Evolutionary conservation across 2,113 vertebrate genomes (phyloP).

Genomic region (Irena cyanogastra): DNA sequence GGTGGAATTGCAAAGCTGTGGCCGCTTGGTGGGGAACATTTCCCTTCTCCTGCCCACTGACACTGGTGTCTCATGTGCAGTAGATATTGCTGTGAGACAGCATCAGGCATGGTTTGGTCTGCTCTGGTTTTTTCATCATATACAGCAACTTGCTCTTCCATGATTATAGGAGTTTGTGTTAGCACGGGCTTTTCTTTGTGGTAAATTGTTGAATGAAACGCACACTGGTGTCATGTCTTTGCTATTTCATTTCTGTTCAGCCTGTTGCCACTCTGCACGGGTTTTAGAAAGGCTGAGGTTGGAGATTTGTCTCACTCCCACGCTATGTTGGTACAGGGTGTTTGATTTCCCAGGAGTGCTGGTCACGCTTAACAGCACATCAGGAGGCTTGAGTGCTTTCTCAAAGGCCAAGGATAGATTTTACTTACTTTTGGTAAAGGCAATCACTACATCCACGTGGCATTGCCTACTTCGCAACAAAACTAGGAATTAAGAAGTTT

Average conservation of each 20-base stretch:
- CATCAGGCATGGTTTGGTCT: background rate
- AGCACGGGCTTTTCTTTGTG: background rate
- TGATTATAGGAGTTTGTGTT: background rate
- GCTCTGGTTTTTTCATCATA: background rate
- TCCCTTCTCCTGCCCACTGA: background rate
- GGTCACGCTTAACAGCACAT: background rate
- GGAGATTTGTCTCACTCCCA: background rate
- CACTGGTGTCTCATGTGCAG: fast-evolving
- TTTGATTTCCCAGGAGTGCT: background rate
- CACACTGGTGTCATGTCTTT: background rate
- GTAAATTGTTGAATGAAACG: background rate
- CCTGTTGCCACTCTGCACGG: background rate
- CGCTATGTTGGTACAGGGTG: fast-evolving
- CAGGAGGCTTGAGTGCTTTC: background rate
- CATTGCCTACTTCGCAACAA: background rate
- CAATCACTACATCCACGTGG: background rate
- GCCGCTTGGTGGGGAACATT: fast-evolving
- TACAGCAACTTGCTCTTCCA: background rate
- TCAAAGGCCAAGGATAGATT: background rate
- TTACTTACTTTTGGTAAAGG: background rate
- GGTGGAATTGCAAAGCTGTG: background rate
- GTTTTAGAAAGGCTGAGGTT: background rate
- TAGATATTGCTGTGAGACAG: background rate
- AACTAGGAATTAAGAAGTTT: background rate
- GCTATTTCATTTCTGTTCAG: background rate